Evolutionary conservation across 2,113 vertebrate species (phyloP).

Genomic region (Ascaphus truei): DNA sequence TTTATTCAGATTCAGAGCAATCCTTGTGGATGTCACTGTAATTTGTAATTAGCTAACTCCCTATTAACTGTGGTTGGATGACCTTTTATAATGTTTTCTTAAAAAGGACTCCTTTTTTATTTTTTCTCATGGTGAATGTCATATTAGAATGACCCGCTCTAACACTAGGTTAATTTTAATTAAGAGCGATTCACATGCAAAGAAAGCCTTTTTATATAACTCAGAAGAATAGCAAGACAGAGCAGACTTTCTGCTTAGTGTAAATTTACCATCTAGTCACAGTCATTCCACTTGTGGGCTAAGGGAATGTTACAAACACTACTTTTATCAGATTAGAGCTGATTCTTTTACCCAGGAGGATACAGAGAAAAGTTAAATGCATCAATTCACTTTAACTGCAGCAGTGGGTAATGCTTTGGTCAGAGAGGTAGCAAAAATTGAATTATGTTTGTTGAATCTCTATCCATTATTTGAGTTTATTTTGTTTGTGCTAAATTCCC

Average conservation of each 20-base stretch:
- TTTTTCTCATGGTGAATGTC: neutral
- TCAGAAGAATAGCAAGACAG: neutral
- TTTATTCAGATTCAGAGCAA: constrained; percentile 41
- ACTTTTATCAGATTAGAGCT: constrained; percentile 36
- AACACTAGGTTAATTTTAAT: neutral
- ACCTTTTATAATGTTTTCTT: constrained; percentile 38
- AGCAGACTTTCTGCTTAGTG: neutral
- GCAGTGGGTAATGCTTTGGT: constrained; percentile 20
- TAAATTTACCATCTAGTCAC: neutral
- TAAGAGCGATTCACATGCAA: neutral
- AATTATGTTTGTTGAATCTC: constrained; percentile 25
- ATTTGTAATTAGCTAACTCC: constrained; percentile 21
- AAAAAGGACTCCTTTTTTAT: neutral
- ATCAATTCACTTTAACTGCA: constrained; percentile 33
- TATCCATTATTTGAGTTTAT: constrained; percentile 34
- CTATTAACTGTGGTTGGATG: constrained; percentile 13
- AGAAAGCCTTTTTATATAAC: neutral
- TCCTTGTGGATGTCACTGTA: constrained; percentile 34
- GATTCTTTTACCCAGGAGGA: constrained; percentile 22
- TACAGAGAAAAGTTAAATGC: constrained; percentile 27
- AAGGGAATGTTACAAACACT: constrained; percentile 27
- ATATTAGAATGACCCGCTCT: neutral
- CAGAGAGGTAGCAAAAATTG: constrained; percentile 25
- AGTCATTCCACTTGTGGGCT: constrained; percentile 12
- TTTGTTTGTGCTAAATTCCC: constrained; percentile 7